Evolutionary conservation across 1,140 invertebrate genomes (phyloP).

Genomic region (Lysiphlebus fabarum): DNA sequence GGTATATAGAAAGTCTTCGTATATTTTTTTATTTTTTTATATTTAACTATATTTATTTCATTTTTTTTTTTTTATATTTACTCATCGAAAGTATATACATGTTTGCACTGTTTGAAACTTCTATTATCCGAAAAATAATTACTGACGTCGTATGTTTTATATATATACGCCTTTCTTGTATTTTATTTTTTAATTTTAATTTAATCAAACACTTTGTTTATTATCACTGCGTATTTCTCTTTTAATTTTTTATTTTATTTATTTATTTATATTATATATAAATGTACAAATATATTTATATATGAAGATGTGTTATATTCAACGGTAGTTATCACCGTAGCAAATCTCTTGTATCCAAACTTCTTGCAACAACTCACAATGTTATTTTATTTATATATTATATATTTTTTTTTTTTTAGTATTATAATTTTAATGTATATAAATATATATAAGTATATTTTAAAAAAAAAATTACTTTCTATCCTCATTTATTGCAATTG

Average conservation of each 20-base stretch:
- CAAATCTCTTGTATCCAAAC: slow-evolving; percentile 7
- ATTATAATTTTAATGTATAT: too few relatives aligned
- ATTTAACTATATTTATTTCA: not conserved
- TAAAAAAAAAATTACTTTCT: too few relatives aligned
- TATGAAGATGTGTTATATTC: not conserved
- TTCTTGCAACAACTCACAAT: slow-evolving; percentile 3
- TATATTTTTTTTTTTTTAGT: not conserved
- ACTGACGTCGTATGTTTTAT: not conserved
- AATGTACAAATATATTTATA: slow-evolving; percentile 4
- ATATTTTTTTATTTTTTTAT: slow-evolving; percentile 21
- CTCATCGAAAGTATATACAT: not conserved
- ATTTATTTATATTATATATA: too few relatives aligned
- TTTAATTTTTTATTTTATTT: slow-evolving; percentile 1
- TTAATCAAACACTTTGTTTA: too few relatives aligned
- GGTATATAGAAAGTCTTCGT: slow-evolving; percentile 38
- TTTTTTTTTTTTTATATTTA: not conserved
- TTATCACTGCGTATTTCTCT: not conserved
- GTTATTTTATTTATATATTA: slow-evolving; percentile 9
- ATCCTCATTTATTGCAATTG: too few relatives aligned
- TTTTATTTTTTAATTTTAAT: not conserved
- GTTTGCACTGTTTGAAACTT: not conserved
- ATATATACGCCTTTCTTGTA: not conserved
- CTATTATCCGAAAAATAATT: slow-evolving; percentile 6
- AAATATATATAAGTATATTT: too few relatives aligned
- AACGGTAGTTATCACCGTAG: slow-evolving; percentile 13